Conservation (phyloP, 2,113 vertebrate species). For the Stegastes partitus region DNA sequence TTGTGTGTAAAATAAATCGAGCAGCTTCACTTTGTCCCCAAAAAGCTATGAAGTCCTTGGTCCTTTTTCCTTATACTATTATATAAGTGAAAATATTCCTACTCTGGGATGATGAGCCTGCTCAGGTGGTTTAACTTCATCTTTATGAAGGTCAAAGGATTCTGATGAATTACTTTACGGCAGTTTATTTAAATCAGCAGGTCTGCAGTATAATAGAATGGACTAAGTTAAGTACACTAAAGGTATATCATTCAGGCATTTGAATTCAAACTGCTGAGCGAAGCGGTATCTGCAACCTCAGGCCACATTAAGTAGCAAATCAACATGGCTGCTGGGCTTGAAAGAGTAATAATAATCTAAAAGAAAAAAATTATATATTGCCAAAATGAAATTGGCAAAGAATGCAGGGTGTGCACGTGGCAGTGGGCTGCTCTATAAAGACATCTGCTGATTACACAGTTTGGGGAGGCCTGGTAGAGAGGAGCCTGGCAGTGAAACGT, state of each 20-base stretch:
- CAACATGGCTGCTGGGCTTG: slow-evolving; percentile 67
- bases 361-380: slow-evolving; percentile 55
- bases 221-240: slow-evolving; percentile 50
- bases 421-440: slow-evolving; percentile 78
- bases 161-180: slow-evolving; percentile 47
- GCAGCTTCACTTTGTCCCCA: neutral
- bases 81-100: slow-evolving; percentile 10
- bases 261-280: slow-evolving; percentile 69
- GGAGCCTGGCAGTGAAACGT: slow-evolving; percentile 77
- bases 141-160: slow-evolving; percentile 56
- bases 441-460: slow-evolving; percentile 86
- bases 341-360: slow-evolving; percentile 72
- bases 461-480: slow-evolving; percentile 75
- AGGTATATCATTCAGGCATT: slow-evolving; percentile 51
- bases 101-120: slow-evolving; percentile 3
- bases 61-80: slow-evolving; percentile 9
- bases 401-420: slow-evolving; percentile 64
- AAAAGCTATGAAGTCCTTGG: slow-evolving; percentile 1
- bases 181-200: slow-evolving; percentile 71
- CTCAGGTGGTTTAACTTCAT: slow-evolving; percentile 46
- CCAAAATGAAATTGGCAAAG: slow-evolving; percentile 75
- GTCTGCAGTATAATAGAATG: slow-evolving; percentile 51
- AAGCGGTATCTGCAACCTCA: slow-evolving; percentile 60
- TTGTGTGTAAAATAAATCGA: neutral
- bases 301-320: slow-evolving; percentile 67